A percentile compares a stretch with the other conserved stretches of the same genome.
These are phyloP conservation scores for Spea bombifrons DNA, from an alignment of 2,113 vertebrate species.

Conservation along the genomic window DNA sequence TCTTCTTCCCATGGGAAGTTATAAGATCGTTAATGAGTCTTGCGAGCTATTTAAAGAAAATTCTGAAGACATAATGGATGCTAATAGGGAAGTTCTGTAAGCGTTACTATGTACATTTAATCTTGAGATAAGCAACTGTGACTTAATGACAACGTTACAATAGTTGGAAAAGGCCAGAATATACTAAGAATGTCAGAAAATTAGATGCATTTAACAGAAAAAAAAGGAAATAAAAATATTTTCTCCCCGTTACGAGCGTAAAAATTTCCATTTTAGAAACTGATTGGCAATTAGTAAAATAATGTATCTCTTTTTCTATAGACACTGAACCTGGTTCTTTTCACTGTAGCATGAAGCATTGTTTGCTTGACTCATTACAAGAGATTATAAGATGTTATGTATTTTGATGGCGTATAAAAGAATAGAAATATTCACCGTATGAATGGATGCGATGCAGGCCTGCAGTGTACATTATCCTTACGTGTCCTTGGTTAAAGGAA, in stretches of 20 bases:
- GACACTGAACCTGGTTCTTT: too few relatives aligned
- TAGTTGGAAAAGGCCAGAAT: neutral
- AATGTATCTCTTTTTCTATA: too few relatives aligned
- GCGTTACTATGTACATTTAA: neutral
- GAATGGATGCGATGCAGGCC: too few relatives aligned
- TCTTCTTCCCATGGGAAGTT: neutral
- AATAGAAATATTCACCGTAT: too few relatives aligned
- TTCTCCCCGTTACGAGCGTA: neutral
- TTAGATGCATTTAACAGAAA: neutral
- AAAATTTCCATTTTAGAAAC: too few relatives aligned
- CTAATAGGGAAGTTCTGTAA: conserved; percentile 10
- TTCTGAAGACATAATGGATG: conserved; percentile 14
- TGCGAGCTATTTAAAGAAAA: conserved; percentile 10
- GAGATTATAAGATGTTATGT: too few relatives aligned
- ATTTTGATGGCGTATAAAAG: too few relatives aligned
- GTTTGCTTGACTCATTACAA: too few relatives aligned
- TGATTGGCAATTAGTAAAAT: too few relatives aligned
- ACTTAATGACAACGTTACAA: neutral
- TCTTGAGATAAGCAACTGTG: neutral
- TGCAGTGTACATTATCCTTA: too few relatives aligned
- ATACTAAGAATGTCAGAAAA: neutral
- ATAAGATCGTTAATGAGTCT: conserved; percentile 13
- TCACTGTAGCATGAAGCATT: too few relatives aligned
- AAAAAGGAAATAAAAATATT: neutral
- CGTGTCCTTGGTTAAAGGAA: too few relatives aligned